A percentile compares a stretch with the other conserved stretches of the same genome.
phyloP scores from a whole-genome alignment of 2,113 vertebrate genomes.

The Vireo altiloquus region DNA sequence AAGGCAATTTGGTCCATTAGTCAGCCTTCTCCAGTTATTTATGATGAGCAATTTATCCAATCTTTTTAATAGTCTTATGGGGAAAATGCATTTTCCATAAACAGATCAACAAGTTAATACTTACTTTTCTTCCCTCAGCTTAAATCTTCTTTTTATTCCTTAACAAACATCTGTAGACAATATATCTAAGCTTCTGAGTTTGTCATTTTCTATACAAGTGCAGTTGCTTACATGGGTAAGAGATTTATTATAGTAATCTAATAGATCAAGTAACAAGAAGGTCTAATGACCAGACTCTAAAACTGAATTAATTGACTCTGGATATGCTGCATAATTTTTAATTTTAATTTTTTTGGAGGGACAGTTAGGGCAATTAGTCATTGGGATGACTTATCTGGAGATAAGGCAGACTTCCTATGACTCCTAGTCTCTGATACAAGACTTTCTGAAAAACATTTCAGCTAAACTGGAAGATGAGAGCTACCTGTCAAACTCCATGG shows the following conservation, averaged over 20 bases:
- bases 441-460: not conserved
- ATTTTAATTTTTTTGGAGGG: not conserved
- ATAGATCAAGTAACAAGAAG: conserved; percentile 6
- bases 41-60: conserved; percentile 1
- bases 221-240: not conserved
- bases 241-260: conserved; percentile 43
- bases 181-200: conserved; percentile 10
- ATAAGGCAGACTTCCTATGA: not conserved
- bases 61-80: conserved; percentile 12
- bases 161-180: conserved; percentile 23
- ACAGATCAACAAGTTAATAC: conserved; percentile 14
- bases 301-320: conserved; percentile 14
- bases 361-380: conserved; percentile 1
- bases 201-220: conserved; percentile 5
- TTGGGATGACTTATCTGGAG: not conserved
- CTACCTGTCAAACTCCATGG: not conserved
- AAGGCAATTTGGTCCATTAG: not conserved
- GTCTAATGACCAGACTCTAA: not conserved
- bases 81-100: conserved; percentile 19
- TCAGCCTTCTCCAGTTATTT: conserved; percentile 23
- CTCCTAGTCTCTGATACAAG: not conserved
- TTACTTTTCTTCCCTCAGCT: not conserved
- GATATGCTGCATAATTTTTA: not conserved
- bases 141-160: conserved; percentile 26
- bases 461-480: not conserved